phyloP scores from a whole-genome alignment of 2,888 invertebrate genomes.

The Ceratothoa steindachneri region DNA sequence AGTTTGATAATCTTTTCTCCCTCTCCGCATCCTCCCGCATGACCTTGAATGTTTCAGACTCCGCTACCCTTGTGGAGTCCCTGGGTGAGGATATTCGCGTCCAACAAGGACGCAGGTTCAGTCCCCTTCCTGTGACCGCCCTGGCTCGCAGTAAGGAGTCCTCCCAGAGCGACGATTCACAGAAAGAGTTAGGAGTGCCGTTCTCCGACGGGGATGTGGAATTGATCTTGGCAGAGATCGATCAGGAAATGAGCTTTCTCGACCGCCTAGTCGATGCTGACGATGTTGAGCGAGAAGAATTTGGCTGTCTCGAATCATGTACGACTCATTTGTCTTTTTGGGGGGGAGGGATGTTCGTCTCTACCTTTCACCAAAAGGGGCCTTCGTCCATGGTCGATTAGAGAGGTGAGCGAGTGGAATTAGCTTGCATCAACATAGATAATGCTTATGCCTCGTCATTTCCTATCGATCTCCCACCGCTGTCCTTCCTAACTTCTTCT shows the following conservation, averaged over 20 bases:
- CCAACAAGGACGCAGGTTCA: background rate
- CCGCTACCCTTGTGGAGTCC: background rate
- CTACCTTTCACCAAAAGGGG: no score
- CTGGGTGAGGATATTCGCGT: background rate
- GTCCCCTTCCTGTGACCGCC: background rate
- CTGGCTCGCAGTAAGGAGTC: background rate
- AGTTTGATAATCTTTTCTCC: no score
- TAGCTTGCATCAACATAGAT: no score
- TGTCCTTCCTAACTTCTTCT: no score
- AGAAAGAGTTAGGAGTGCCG: background rate
- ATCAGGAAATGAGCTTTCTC: background rate
- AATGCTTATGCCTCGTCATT: no score
- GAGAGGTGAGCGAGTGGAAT: no score
- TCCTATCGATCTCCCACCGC: no score
- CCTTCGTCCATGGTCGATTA: no score
- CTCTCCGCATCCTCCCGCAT: background rate
- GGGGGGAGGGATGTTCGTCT: no score
- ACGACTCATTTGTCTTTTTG: background rate
- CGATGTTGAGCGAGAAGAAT: background rate
- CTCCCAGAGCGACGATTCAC: background rate
- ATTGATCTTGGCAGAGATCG: background rate
- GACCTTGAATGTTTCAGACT: slow-evolving; percentile 4
- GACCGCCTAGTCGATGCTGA: background rate
- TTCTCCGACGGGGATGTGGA: slow-evolving; percentile 5
- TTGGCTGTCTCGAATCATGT: background rate